These are phyloP conservation scores for Hemibagrus guttatus DNA, from an alignment of 2,797 vertebrate species.

Conservation along the genomic window DNA sequence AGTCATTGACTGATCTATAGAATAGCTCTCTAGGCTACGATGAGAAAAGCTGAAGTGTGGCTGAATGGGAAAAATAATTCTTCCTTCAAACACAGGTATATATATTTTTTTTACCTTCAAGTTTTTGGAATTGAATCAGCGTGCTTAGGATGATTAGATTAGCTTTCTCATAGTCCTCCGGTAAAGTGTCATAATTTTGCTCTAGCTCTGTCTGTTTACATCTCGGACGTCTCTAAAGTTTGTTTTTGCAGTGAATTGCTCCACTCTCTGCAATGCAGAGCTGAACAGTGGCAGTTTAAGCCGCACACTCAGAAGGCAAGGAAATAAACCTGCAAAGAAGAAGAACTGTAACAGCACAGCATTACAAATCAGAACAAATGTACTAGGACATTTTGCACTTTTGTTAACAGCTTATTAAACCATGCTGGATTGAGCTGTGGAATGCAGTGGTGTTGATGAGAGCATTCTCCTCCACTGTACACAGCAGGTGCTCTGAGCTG, in stretches of 20 bases:
- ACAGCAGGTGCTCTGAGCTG: constrained; percentile 27
- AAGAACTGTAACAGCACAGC: background rate
- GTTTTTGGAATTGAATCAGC: background rate
- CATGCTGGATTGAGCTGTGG: background rate
- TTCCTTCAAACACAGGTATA: background rate
- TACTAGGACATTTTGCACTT: background rate
- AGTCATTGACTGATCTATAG: background rate
- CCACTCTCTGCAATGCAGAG: background rate
- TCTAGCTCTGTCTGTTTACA: background rate
- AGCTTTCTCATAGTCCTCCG: background rate
- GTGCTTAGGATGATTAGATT: background rate
- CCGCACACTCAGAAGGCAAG: background rate
- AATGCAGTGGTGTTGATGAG: background rate
- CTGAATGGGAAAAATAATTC: background rate
- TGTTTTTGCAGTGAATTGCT: background rate
- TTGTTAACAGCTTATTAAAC: background rate
- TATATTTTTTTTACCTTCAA: too few relatives aligned
- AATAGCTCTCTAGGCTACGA: background rate
- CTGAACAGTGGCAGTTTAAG: background rate
- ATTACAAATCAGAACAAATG: background rate
- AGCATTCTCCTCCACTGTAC: constrained; percentile 34
- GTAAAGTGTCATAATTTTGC: background rate
- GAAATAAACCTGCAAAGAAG: background rate
- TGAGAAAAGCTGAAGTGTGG: background rate
- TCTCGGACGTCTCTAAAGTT: background rate